Evolutionary conservation across 2,888 invertebrate genomes (phyloP).

Genomic region (Brenthis hecate): DNA sequence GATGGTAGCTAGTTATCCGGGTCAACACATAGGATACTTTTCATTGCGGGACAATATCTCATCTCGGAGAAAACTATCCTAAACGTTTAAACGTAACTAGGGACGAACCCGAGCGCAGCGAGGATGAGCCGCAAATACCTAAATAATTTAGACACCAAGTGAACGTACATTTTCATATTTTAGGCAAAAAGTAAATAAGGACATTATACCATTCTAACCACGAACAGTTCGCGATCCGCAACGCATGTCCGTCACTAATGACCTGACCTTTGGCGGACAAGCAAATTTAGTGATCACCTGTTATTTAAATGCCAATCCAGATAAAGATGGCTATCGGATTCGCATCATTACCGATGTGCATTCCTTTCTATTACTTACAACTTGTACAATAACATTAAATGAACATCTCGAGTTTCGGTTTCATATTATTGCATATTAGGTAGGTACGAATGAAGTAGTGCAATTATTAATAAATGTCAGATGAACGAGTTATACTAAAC

Average conservation of each 20-base stretch:
- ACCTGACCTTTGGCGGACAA: conserved; percentile 21
- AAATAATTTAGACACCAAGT: no score
- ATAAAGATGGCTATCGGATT: conserved; percentile 29
- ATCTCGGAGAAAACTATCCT: no score
- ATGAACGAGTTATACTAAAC: conserved; percentile 21
- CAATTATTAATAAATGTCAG: conserved; percentile 17
- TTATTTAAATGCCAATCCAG: conserved; percentile 28
- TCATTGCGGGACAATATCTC: no score
- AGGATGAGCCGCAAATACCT: no score
- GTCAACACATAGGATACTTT: no score
- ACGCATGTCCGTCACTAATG: conserved; percentile 24
- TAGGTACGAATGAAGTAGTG: neutral
- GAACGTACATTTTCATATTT: neutral
- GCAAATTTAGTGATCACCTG: conserved; percentile 21
- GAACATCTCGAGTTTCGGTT: neutral
- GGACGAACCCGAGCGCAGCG: no score
- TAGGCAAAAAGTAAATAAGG: conserved; percentile 6
- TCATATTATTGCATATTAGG: neutral
- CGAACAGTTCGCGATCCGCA: conserved; percentile 6
- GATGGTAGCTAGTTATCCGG: no score
- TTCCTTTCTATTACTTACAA: conserved; percentile 19
- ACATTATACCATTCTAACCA: conserved; percentile 10
- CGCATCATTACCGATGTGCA: conserved; percentile 22
- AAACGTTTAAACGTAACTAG: no score
- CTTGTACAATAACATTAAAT: conserved; percentile 20